phyloP scores from a whole-genome alignment of 2,797 vertebrate genomes.

The Macropodus opercularis region DNA sequence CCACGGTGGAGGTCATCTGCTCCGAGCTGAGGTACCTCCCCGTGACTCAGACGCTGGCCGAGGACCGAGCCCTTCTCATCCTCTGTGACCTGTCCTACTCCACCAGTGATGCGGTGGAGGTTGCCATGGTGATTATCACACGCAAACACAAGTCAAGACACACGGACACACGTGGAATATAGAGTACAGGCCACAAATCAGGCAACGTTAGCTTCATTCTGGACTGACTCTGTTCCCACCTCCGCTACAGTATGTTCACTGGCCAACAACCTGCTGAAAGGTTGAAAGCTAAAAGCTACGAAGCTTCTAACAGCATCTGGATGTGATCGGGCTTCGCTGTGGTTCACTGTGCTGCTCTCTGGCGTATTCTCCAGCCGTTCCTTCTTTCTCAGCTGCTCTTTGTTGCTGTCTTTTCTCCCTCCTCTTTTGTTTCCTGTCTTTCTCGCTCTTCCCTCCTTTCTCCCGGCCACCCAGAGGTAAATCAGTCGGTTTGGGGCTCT shows the following conservation, averaged over 20 bases:
- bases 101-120: constrained; percentile 87
- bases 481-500: constrained; percentile 48
- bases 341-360: constrained; percentile 50
- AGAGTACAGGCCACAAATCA: too few species aligned
- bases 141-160: constrained; percentile 2
- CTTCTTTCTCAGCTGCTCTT: too few species aligned
- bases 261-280: too few species aligned
- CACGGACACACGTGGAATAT: too few species aligned
- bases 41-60: constrained; percentile 85
- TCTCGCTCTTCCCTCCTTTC: constrained; percentile 6
- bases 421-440: background rate
- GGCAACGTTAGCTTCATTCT: too few species aligned
- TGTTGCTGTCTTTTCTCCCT: background rate
- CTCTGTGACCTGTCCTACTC: constrained; percentile 89
- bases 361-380: background rate
- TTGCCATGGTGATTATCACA: constrained; percentile 88
- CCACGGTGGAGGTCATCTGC: constrained; percentile 93
- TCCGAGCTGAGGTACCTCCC: constrained; percentile 92
- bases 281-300: too few species aligned
- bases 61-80: constrained; percentile 86
- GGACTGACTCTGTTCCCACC: too few species aligned
- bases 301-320: constrained; percentile 62
- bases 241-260: too few species aligned
- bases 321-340: constrained; percentile 45
- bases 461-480: constrained; percentile 66